phyloP scores from a whole-genome alignment of 2,113 vertebrate species.

The Psittacara wagleri region DNA sequence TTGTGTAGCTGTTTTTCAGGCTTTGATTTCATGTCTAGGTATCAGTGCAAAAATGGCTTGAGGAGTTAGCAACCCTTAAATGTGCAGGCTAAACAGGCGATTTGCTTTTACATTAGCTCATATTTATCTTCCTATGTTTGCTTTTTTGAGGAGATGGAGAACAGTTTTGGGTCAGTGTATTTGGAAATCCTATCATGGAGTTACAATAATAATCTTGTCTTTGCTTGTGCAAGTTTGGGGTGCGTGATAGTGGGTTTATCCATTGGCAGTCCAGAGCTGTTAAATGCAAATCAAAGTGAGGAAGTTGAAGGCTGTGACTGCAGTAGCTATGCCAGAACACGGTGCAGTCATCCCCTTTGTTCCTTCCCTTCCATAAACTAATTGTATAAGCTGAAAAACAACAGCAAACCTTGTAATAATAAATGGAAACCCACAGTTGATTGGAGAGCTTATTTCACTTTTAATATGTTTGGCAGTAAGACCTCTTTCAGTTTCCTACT shows the following conservation, averaged over 20 bases:
- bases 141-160: neutral
- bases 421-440: constrained; percentile 45
- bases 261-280: neutral
- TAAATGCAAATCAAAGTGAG: neutral
- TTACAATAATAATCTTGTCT: neutral
- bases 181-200: neutral
- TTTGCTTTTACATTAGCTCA: neutral
- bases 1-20: neutral
- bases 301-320: neutral
- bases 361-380: constrained; percentile 29
- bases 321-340: neutral
- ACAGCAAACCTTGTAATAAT: neutral
- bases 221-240: neutral
- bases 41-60: neutral
- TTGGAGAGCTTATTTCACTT: constrained; percentile 56
- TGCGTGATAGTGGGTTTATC: neutral
- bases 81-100: neutral
- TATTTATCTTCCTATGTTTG: neutral
- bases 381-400: constrained; percentile 5
- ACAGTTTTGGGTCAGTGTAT: neutral
- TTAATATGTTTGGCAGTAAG: constrained; percentile 59
- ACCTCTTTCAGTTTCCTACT: constrained; percentile 74
- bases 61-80: neutral
- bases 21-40: neutral
- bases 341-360: neutral